Evolutionary conservation across 2,113 vertebrate genomes (phyloP).

Genomic region (Leuciscus idus): DNA sequence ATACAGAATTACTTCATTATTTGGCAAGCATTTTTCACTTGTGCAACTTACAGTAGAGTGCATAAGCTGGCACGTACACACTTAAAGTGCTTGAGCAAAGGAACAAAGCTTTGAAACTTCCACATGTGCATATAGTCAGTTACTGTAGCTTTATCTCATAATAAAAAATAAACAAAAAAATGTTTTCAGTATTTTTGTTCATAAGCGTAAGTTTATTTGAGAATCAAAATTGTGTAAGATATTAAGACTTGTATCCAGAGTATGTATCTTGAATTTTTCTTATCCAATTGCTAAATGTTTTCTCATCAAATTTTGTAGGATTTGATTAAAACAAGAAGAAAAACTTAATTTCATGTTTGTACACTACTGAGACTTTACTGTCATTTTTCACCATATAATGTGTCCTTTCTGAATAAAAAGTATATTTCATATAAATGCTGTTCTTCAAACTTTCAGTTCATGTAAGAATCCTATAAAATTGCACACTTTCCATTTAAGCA

Average conservation of each 20-base stretch:
- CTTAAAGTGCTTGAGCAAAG: not conserved
- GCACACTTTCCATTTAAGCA: not conserved
- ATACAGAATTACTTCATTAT: slow-evolving; percentile 8
- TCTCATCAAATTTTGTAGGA: not conserved
- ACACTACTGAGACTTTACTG: not conserved
- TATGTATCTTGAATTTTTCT: not conserved
- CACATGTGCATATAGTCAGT: not conserved
- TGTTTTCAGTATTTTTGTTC: not conserved
- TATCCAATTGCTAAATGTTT: not conserved
- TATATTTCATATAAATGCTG: too few relatives aligned
- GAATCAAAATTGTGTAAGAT: not conserved
- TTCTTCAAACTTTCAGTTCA: too few relatives aligned
- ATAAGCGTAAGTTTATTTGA: not conserved
- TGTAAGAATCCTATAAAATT: too few relatives aligned
- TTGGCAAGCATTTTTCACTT: slow-evolving; percentile 11
- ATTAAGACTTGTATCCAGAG: too few relatives aligned
- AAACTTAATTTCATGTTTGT: not conserved
- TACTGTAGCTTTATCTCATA: not conserved
- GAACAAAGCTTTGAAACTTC: not conserved
- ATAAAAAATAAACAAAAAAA: not conserved
- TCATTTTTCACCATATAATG: too few relatives aligned
- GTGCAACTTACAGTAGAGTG: not conserved
- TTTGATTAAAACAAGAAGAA: not conserved
- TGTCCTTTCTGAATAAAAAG: too few relatives aligned
- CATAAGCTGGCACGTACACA: not conserved